Conservation (phyloP, 2,888 invertebrate genomes). For the Stenoptilia bipunctidactyla region DNA sequence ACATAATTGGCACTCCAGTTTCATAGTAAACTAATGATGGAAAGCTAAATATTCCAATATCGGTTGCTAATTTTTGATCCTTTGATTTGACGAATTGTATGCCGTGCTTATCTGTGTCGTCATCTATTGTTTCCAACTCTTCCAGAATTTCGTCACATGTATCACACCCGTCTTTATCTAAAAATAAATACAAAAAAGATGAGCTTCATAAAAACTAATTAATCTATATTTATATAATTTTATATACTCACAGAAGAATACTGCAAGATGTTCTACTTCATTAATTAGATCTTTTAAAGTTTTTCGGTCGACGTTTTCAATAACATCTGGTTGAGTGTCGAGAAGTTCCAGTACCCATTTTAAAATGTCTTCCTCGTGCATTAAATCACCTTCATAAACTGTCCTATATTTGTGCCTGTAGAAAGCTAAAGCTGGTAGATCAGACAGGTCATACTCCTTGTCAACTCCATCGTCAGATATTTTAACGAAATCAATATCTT, state of each 20-base stretch:
- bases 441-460: constrained; percentile 87
- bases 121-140: constrained; percentile 92
- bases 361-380: constrained; percentile 91
- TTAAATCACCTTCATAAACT: constrained; percentile 89
- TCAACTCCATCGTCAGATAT: constrained; percentile 90
- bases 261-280: constrained; percentile 92
- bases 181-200: constrained; percentile 15
- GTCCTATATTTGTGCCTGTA: constrained; percentile 91
- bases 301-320: constrained; percentile 91
- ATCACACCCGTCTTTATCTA: constrained; percentile 88
- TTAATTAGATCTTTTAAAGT: constrained; percentile 90
- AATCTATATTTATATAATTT: constrained; percentile 6
- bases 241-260: constrained; percentile 85
- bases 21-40: constrained; percentile 94
- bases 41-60: constrained; percentile 92
- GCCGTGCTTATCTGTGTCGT: constrained; percentile 92
- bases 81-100: constrained; percentile 95
- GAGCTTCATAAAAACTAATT: background rate
- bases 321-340: constrained; percentile 87
- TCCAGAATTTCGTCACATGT: constrained; percentile 88
- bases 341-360: constrained; percentile 91
- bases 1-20: constrained; percentile 94
- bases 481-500: constrained; percentile 92
- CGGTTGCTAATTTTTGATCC: constrained; percentile 89
- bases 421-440: constrained; percentile 86